phyloP scores from a whole-genome alignment of 2,888 invertebrate genomes.

The Ctena decussata region DNA sequence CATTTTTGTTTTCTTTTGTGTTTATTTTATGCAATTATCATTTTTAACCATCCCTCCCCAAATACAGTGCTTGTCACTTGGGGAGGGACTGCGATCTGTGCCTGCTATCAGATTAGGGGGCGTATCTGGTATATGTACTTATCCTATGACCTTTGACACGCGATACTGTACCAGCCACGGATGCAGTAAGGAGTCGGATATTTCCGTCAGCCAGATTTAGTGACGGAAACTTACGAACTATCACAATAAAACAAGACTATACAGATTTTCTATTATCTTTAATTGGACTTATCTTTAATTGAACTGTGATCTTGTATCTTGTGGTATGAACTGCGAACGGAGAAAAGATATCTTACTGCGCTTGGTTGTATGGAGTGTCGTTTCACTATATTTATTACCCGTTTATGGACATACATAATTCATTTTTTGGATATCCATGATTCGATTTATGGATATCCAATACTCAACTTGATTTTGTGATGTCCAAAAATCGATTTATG shows the following conservation, averaged over 20 bases:
- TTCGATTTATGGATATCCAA: no score
- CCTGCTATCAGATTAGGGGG: not conserved
- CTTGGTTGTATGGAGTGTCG: no score
- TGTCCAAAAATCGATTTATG: no score
- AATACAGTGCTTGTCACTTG: not conserved
- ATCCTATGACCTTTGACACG: not conserved
- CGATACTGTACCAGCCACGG: not conserved
- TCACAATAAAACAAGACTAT: not conserved
- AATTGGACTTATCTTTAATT: no score
- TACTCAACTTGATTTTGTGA: no score
- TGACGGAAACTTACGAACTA: not conserved
- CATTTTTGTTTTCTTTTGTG: not conserved
- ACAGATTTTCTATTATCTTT: not conserved
- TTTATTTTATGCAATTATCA: not conserved
- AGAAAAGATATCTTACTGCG: no score
- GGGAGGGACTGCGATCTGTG: not conserved
- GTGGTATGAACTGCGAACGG: no score
- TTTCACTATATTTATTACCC: no score
- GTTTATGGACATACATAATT: no score
- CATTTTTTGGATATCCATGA: no score
- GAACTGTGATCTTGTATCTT: no score
- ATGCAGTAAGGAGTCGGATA: not conserved
- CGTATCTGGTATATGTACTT: not conserved
- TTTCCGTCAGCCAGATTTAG: not conserved
- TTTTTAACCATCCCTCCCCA: not conserved